These are phyloP conservation scores for Rhamnusium bicolor DNA, from an alignment of 2,888 invertebrate species.

Conservation along the genomic window DNA sequence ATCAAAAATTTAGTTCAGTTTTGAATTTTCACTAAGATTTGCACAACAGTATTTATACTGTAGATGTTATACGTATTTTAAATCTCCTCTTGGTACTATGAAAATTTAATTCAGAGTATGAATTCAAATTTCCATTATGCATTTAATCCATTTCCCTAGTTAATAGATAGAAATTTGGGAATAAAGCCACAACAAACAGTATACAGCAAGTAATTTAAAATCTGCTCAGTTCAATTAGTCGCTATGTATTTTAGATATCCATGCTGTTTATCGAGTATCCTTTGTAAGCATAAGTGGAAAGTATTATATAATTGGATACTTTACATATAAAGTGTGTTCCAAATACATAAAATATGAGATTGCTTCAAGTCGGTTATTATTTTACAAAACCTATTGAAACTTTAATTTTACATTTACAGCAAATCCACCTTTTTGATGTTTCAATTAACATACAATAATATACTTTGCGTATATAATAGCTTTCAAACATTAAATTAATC, in stretches of 20 bases:
- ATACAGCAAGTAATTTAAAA: background rate
- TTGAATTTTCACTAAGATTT: no score
- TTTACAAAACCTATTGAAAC: conserved; percentile 18
- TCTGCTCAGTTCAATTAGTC: background rate
- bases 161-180: background rate
- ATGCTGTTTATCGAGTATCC: background rate
- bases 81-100: no score
- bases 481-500: background rate
- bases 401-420: conserved; percentile 8
- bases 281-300: background rate
- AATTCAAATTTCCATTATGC: background rate
- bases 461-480: background rate
- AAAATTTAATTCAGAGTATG: no score
- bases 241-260: background rate
- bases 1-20: no score
- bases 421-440: background rate
- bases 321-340: conserved; percentile 11
- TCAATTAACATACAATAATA: background rate
- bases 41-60: no score
- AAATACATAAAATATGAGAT: conserved; percentile 12
- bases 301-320: conserved; percentile 5
- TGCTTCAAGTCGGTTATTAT: conserved; percentile 4
- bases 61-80: no score
- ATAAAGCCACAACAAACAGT: background rate
- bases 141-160: background rate